These are phyloP conservation scores for Lasioglossum figueresi DNA, from an alignment of 2,888 invertebrate species.

Conservation along the genomic window DNA sequence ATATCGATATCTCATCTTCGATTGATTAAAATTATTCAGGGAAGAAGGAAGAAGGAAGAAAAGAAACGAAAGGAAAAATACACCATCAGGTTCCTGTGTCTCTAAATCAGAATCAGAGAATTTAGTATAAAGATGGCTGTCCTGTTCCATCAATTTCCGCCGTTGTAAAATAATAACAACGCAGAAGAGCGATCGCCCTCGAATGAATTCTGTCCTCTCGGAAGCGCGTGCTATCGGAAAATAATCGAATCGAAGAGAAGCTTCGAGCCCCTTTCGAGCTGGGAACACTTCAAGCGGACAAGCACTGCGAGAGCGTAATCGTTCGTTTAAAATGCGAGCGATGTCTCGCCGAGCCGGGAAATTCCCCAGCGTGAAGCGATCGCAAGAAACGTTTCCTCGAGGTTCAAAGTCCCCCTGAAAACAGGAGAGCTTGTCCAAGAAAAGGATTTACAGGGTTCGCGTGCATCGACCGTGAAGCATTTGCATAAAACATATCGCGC, in stretches of 20 bases:
- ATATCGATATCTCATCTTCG: neutral
- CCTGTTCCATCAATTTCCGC: neutral
- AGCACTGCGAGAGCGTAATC: constrained; percentile 12
- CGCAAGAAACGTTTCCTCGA: constrained; percentile 28
- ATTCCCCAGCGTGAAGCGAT: constrained; percentile 37
- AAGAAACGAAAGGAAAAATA: neutral
- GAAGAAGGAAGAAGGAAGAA: no score
- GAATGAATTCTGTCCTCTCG: constrained; percentile 1
- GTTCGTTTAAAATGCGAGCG: constrained; percentile 44
- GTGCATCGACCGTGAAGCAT: constrained; percentile 45
- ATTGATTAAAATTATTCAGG: neutral
- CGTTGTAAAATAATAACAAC: neutral
- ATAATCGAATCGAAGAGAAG: constrained; percentile 18
- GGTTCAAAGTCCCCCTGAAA: constrained; percentile 27
- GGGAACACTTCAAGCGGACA: neutral
- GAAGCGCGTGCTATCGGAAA: constrained; percentile 2
- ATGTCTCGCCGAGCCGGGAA: constrained; percentile 32
- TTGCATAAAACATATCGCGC: constrained; percentile 45
- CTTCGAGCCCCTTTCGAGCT: constrained; percentile 6
- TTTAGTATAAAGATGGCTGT: neutral
- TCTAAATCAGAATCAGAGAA: neutral
- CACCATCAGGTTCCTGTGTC: neutral
- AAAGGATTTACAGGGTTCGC: constrained; percentile 40
- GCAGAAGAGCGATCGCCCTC: neutral
- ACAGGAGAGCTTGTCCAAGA: constrained; percentile 28